Percentiles rank a stretch among this genome's conserved stretches.
These are phyloP conservation scores for Metopolophium dirhodum DNA, from an alignment of 1,140 invertebrate species.

Conservation along the genomic window DNA sequence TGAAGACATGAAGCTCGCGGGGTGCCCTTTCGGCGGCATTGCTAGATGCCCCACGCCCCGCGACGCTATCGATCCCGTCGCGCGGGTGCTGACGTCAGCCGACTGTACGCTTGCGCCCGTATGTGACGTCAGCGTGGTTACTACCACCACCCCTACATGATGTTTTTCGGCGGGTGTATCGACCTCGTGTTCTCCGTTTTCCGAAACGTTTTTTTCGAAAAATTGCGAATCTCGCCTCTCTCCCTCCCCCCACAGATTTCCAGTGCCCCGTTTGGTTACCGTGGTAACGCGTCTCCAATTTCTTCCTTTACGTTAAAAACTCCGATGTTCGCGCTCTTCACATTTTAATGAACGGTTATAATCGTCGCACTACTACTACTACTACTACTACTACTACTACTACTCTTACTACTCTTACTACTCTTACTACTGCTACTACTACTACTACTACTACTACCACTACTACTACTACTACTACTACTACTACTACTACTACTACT, in stretches of 20 bases:
- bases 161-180: background rate
- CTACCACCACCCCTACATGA: conserved; percentile 70
- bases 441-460: background rate
- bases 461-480: background rate
- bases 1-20: background rate
- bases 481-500: too few species aligned
- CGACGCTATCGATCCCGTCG: conserved; percentile 21
- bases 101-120: conserved; percentile 52
- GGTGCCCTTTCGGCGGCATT: background rate
- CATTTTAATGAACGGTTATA: conserved; percentile 47
- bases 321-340: background rate
- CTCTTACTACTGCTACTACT: background rate
- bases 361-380: conserved; percentile 6
- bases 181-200: background rate
- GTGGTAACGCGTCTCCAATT: conserved; percentile 31
- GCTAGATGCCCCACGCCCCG: background rate
- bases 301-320: background rate
- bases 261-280: background rate
- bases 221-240: background rate
- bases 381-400: background rate
- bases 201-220: background rate
- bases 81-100: conserved; percentile 61
- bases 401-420: background rate
- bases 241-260: background rate
- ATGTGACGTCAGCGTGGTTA: conserved; percentile 45